Conservation (phyloP, 2,888 invertebrate species). For the Sussaba pulchella region DNA sequence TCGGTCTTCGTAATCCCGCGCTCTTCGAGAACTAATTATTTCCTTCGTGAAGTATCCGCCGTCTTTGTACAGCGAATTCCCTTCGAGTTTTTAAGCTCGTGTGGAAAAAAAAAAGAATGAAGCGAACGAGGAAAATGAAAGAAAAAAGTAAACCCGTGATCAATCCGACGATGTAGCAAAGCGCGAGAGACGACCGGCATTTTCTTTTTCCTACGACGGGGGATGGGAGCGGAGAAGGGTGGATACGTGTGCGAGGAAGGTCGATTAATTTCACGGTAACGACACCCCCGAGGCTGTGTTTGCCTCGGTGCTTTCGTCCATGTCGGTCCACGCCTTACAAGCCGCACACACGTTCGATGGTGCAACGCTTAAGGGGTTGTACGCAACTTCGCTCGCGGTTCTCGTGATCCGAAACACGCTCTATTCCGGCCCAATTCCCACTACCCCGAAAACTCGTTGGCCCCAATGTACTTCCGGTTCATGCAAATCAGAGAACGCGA, state of each 20-base stretch:
- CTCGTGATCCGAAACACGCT: not conserved
- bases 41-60: constrained; percentile 26
- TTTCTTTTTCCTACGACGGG: too few species aligned
- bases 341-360: constrained; percentile 14
- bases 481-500: constrained; percentile 60
- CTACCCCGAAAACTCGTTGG: constrained; percentile 72
- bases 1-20: constrained; percentile 56
- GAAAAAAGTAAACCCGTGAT: too few species aligned
- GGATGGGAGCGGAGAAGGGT: too few species aligned
- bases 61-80: not conserved
- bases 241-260: constrained; percentile 19
- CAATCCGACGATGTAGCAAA: too few species aligned
- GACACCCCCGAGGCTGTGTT: constrained; percentile 75
- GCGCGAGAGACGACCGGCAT: too few species aligned
- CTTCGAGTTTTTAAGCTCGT: not conserved
- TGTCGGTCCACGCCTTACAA: not conserved
- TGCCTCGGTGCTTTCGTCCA: constrained; percentile 62
- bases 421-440: constrained; percentile 70
- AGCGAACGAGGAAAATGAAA: too few species aligned
- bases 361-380: too few species aligned
- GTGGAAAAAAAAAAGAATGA: not conserved
- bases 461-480: constrained; percentile 64
- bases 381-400: constrained; percentile 1
- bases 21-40: constrained; percentile 61
- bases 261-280: constrained; percentile 78